A percentile compares a stretch with the other conserved stretches of the same genome.
phyloP scores from a whole-genome alignment of 2,888 invertebrate genomes.

The Stenodema calcarata region DNA sequence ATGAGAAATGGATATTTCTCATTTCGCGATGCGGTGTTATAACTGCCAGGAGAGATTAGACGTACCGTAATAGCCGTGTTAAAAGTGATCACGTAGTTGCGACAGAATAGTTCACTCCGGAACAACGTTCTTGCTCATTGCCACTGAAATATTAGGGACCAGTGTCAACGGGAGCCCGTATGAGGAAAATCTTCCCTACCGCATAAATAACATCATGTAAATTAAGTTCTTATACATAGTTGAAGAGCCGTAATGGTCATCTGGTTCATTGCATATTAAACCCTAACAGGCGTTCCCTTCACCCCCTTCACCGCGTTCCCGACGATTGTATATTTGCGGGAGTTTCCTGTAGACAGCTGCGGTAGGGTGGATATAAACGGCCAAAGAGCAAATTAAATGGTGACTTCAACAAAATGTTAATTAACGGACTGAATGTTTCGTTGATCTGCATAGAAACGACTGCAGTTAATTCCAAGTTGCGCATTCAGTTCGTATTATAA shows the following conservation, averaged over 20 bases:
- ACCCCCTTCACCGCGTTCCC: not conserved
- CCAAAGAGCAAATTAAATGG: not conserved
- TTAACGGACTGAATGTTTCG: not conserved
- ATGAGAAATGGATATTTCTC: too few species aligned
- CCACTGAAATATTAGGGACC: not conserved
- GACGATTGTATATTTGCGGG: not conserved
- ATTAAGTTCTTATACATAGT: constrained; percentile 35
- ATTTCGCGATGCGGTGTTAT: not conserved
- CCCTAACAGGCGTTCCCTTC: not conserved
- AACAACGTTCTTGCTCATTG: not conserved
- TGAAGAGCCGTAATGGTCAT: constrained; percentile 26
- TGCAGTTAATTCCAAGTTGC: not conserved
- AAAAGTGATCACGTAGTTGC: not conserved
- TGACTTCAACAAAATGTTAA: not conserved
- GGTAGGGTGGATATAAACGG: not conserved
- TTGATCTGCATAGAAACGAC: not conserved
- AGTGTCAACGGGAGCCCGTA: not conserved
- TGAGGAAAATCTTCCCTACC: not conserved
- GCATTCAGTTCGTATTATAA: too few species aligned
- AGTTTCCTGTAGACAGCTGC: not conserved
- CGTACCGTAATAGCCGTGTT: not conserved
- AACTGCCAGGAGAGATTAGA: too few species aligned
- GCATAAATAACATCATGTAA: constrained; percentile 7
- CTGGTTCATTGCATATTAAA: not conserved
- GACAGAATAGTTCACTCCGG: not conserved